Conservation (phyloP, 2,113 vertebrate species). For the Urocitellus parryii region DNA sequence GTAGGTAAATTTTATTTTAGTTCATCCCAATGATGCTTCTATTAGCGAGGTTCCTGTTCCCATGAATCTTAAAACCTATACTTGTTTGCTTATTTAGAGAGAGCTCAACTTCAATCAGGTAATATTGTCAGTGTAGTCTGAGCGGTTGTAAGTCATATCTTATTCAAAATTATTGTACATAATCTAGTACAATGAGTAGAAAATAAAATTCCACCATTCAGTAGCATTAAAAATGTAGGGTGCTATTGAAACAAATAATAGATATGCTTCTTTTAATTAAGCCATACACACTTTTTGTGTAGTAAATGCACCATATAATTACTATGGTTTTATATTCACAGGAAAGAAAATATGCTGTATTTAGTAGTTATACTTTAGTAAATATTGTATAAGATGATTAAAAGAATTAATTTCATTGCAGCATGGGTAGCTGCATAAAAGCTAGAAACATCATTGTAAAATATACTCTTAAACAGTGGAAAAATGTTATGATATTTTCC, state of each 20-base stretch:
- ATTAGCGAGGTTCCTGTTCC: neutral
- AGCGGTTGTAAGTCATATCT: neutral
- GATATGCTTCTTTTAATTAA: conserved; percentile 74
- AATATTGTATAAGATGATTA: conserved; percentile 77
- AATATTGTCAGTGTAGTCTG: neutral
- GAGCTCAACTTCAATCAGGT: neutral
- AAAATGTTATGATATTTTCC: conserved; percentile 13
- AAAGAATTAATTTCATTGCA: conserved; percentile 76
- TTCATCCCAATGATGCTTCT: neutral
- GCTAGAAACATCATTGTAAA: conserved; percentile 43
- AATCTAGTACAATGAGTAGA: neutral
- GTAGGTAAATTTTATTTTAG: neutral
- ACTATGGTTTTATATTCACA: conserved; percentile 63
- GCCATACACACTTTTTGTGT: conserved; percentile 50
- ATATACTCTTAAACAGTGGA: neutral
- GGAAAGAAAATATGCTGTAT: conserved; percentile 69
- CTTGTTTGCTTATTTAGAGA: neutral
- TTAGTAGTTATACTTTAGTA: conserved; percentile 70
- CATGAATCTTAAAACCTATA: neutral
- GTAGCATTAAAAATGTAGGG: conserved; percentile 60
- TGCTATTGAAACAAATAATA: conserved; percentile 67
- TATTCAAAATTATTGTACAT: conserved; percentile 1
- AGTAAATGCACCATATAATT: conserved; percentile 73
- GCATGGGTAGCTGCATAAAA: conserved; percentile 55
- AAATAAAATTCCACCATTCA: conserved; percentile 64